Percentiles rank a stretch among this genome's conserved stretches.
phyloP scores from a whole-genome alignment of 2,888 invertebrate genomes.

The Xylota segnis region DNA sequence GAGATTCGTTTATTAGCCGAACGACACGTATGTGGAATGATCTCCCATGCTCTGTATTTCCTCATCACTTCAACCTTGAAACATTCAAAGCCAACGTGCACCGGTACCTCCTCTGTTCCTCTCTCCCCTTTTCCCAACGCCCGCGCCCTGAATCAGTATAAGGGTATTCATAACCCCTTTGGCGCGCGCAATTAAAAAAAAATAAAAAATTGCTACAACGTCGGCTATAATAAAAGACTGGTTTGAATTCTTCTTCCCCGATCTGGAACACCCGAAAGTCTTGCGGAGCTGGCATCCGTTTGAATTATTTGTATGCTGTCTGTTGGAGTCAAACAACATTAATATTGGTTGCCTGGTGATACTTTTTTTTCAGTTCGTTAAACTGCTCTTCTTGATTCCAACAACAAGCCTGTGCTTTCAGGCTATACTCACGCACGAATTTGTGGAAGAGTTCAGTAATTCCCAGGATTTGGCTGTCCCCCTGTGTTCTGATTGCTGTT shows the following conservation, averaged over 20 bases:
- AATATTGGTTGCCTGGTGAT: conserved; percentile 78
- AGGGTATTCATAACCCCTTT: too few species aligned
- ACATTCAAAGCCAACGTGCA: too few species aligned
- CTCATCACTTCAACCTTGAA: too few species aligned
- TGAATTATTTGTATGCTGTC: conserved; percentile 76
- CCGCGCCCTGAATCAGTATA: too few species aligned
- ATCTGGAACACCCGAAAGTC: conserved; percentile 80
- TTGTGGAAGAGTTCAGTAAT: conserved; percentile 6
- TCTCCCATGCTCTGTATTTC: too few species aligned
- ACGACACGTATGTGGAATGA: too few species aligned
- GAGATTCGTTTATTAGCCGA: too few species aligned
- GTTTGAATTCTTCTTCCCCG: conserved; percentile 43
- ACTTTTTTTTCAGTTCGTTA: conserved; percentile 72
- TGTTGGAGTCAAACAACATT: conserved; percentile 66
- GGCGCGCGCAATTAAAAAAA: too few species aligned
- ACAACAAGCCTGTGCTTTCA: not conserved
- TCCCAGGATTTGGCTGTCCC: conserved; percentile 45
- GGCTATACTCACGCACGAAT: not conserved
- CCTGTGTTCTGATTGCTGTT: conserved; percentile 39
- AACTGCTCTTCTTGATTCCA: conserved; percentile 74
- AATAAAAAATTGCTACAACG: too few species aligned
- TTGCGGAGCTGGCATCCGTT: conserved; percentile 80
- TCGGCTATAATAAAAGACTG: conserved; percentile 80
- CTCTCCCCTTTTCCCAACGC: too few species aligned
- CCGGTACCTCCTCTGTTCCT: too few species aligned